A percentile compares a stretch with the other conserved stretches of the same genome.
Evolutionary conservation across 2,797 vertebrate genomes (phyloP).

Genomic region (Poeciliopsis gracilis): DNA sequence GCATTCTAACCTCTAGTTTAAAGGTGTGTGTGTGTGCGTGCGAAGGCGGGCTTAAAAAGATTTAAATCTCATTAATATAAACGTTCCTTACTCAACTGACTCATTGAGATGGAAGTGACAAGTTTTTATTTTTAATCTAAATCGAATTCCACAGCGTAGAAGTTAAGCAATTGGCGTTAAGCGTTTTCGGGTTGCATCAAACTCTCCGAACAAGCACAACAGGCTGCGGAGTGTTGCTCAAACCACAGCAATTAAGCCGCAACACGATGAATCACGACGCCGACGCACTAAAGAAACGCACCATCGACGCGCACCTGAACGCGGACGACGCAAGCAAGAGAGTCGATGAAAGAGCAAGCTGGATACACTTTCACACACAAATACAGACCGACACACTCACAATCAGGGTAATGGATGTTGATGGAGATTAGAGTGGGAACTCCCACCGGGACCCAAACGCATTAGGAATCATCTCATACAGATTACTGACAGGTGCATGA

Average conservation of each 20-base stretch:
- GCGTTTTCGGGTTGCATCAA: constrained; percentile 17
- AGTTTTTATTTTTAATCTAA: neutral
- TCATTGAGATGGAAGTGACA: neutral
- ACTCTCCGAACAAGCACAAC: constrained; percentile 30
- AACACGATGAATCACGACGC: constrained; percentile 16
- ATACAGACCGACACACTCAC: constrained; percentile 58
- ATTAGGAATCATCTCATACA: constrained; percentile 80
- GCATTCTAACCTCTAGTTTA: neutral
- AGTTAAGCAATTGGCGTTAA: neutral
- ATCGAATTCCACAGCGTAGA: neutral
- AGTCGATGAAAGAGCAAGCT: constrained; percentile 13
- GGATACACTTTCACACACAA: constrained; percentile 30
- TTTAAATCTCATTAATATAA: neutral
- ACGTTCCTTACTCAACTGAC: neutral
- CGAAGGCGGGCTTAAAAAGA: neutral
- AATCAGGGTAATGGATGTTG: constrained; percentile 80
- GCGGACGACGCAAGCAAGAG: constrained; percentile 15
- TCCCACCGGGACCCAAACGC: constrained; percentile 74
- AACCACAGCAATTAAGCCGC: constrained; percentile 18
- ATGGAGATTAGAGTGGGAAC: constrained; percentile 80
- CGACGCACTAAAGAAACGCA: constrained; percentile 12
- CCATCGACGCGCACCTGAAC: constrained; percentile 31
- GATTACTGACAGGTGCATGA: constrained; percentile 77
- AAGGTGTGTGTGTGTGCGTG: neutral
- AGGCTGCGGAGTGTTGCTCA: constrained; percentile 10